Percentiles rank a stretch among this genome's conserved stretches.
Conservation (phyloP, 2,113 vertebrate genomes). For the Tauraco erythrolophus region DNA sequence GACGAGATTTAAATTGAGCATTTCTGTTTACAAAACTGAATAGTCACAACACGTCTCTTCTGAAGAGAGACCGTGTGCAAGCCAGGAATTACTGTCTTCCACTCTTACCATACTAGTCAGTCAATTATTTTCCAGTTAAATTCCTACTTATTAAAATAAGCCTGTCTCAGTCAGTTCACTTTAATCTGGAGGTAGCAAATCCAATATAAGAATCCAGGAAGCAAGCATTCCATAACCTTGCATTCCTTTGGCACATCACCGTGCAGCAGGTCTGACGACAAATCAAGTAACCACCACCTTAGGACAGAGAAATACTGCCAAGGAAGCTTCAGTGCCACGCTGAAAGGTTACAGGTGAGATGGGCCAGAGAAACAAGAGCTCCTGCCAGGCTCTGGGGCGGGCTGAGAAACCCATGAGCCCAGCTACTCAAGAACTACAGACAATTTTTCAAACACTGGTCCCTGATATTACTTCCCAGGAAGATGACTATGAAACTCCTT, state of each 20-base stretch:
- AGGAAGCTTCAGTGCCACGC: too few relatives aligned
- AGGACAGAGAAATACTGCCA: background rate
- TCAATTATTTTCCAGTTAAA: background rate
- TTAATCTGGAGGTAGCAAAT: background rate
- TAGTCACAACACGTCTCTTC: background rate
- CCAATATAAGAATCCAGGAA: background rate
- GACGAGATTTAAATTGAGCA: background rate
- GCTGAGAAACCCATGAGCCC: background rate
- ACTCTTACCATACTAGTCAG: background rate
- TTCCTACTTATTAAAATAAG: background rate
- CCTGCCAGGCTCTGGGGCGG: background rate
- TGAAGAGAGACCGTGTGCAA: background rate
- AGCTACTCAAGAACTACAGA: background rate
- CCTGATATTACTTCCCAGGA: background rate
- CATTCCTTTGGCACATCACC: background rate
- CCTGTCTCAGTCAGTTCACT: background rate
- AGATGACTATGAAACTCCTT: background rate
- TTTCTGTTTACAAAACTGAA: background rate
- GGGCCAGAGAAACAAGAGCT: rapidly evolving
- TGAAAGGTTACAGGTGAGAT: background rate
- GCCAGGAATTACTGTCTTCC: background rate
- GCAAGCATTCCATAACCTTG: background rate
- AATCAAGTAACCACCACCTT: background rate
- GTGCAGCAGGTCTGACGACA: background rate
- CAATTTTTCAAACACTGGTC: background rate